Base-by-base conservation (phyloP, 2,888 invertebrate genomes). In the Cecidostiba fungosa region DNA sequence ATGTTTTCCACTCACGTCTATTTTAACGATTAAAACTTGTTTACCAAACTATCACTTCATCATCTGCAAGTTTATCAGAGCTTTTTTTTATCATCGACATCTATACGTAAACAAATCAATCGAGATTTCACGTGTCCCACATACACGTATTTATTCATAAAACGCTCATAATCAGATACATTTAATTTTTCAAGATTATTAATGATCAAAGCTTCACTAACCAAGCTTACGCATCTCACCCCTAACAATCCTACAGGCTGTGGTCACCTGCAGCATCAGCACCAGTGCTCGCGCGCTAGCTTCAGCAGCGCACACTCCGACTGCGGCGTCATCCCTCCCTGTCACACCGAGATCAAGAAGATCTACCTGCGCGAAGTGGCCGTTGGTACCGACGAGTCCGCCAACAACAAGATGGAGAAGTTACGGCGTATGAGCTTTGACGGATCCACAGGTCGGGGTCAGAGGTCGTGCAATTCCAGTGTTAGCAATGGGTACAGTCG, bases 291-390 rank as follows among this genome's bases (percentile, higher is more conserved):
- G 8, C 85, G 77, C 36, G 66, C 74, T 3, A 87, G 80, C 39
- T 83, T 83, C 74, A 78, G 74, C 36, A 85, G 84, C 66, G 72
- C 82, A 0, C 85, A 87, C 72, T 86, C 85, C 47, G 86, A 87
- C 62, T 86, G 85, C 79, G 88, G 80, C 2, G 66, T 26, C 66
- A 14, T 66, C 14, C 77, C 70, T 36, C 73, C 77, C 47, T 87
- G 87, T 29, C 81, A 85, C 72, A 86, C 87, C 39, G 92, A 92
- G 78, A 88, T 92, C 14, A 92, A 92, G 88, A 93, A 92, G 86
- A 91, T 93, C 77, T 92, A 92, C 82, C 87, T 92, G 16, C 89
- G 92, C 29, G 93, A 93, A 82, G 90, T 93, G 4, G 93, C 93
- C 0, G 92, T 93, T 12, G 93, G 92, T 19, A 92, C 93, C 4